Conservation (phyloP, 2,113 vertebrate genomes). For the Aegotheles bennettii region DNA sequence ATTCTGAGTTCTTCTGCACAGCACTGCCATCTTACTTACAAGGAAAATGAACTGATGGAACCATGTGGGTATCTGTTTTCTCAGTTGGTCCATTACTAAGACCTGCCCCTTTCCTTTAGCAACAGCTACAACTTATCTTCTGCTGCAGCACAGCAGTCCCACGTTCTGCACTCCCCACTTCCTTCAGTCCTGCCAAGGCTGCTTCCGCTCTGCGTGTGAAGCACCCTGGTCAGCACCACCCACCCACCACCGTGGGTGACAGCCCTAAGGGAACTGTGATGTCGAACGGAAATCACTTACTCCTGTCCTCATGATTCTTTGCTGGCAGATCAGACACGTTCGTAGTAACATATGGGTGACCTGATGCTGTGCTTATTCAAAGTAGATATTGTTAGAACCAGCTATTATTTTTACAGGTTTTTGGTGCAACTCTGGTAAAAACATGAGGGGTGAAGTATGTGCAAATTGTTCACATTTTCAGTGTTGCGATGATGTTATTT, state of each 20-base stretch:
- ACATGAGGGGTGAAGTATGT: neutral
- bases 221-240: neutral
- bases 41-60: neutral
- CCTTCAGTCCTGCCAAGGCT: fast-evolving
- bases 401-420: neutral
- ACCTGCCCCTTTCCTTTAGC: neutral
- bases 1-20: neutral
- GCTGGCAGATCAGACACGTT: no score
- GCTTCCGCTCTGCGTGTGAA: neutral
- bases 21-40: neutral
- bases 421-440: neutral
- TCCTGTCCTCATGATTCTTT: neutral
- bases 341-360: fast-evolving
- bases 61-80: fast-evolving
- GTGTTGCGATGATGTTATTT: neutral
- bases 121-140: no score
- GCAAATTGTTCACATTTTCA: neutral
- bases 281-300: fast-evolving
- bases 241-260: fast-evolving
- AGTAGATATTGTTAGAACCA: neutral
- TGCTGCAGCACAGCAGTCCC: fast-evolving
- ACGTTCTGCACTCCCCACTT: fast-evolving
- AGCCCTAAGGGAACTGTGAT: neutral
- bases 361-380: neutral
- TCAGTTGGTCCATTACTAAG: neutral